phyloP scores from a whole-genome alignment of 2,113 vertebrate genomes.

The Phyllostomus discolor region DNA sequence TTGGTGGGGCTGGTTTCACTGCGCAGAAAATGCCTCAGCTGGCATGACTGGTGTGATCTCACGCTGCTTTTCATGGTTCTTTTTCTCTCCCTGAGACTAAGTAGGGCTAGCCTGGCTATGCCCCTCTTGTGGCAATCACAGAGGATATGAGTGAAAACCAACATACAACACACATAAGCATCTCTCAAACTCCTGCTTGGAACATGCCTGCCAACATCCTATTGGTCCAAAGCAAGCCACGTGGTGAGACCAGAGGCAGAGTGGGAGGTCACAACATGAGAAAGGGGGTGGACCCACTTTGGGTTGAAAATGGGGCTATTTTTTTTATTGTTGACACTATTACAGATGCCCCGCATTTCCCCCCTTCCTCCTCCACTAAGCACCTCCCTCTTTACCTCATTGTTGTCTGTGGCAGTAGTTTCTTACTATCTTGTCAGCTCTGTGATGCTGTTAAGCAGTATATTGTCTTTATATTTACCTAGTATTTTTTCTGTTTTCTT shows the following conservation, averaged over 20 bases:
- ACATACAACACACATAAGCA: not conserved
- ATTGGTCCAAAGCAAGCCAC: not conserved
- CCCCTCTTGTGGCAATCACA: not conserved
- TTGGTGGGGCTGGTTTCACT: not conserved
- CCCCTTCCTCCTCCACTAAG: too few relatives aligned
- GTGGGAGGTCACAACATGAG: not conserved
- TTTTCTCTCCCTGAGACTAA: not conserved
- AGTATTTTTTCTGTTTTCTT: not conserved
- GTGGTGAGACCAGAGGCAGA: not conserved
- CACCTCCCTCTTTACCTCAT: too few relatives aligned
- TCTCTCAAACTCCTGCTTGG: not conserved
- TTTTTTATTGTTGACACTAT: not conserved
- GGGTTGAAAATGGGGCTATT: not conserved
- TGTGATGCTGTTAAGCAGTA: not conserved
- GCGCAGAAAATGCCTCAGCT: not conserved
- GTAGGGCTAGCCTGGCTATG: rapidly evolving
- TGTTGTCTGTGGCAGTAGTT: not conserved
- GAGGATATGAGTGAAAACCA: not conserved
- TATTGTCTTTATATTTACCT: not conserved
- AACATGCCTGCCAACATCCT: not conserved
- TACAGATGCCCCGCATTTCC: too few relatives aligned
- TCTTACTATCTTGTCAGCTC: not conserved
- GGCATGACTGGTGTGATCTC: not conserved
- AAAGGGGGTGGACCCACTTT: not conserved
- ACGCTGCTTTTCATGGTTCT: not conserved